A percentile compares a stretch with the other conserved stretches of the same genome.
Conservation (phyloP, 2,113 vertebrate species). For the Albula glossodonta region DNA sequence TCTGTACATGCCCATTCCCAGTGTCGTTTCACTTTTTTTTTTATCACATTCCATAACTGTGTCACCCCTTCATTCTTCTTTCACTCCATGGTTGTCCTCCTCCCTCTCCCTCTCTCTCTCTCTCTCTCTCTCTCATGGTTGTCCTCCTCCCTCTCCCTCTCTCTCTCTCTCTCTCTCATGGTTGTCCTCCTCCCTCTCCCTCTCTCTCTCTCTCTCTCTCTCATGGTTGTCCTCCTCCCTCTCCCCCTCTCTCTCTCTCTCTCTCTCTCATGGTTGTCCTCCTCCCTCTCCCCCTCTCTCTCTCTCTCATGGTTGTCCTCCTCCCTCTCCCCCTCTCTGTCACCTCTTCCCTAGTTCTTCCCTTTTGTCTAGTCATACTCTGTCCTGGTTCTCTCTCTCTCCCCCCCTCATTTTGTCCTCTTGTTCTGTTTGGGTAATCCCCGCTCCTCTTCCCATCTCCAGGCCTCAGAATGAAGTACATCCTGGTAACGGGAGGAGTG, state of each 20-base stretch:
- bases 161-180: background rate
- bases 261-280: no score
- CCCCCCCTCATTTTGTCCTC: no score
- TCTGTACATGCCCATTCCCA: no score
- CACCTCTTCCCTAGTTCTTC: no score
- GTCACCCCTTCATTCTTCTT: no score
- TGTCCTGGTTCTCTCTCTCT: no score
- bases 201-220: background rate
- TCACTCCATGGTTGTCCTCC: no score
- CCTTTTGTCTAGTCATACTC: no score
- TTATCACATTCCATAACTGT: no score
- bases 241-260: background rate
- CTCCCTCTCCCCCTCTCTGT: background rate
- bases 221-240: background rate
- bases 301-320: background rate
- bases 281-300: background rate
- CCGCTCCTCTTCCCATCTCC: background rate
- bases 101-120: background rate
- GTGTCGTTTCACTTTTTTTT: no score
- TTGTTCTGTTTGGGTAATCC: no score
- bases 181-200: no score
- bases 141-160: background rate
- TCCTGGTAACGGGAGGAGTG: constrained; percentile 95
- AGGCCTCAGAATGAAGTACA: constrained; percentile 87
- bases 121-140: background rate